Evolutionary conservation across 2,888 invertebrate genomes (phyloP).

Genomic region (Brassicogethes aeneus): DNA sequence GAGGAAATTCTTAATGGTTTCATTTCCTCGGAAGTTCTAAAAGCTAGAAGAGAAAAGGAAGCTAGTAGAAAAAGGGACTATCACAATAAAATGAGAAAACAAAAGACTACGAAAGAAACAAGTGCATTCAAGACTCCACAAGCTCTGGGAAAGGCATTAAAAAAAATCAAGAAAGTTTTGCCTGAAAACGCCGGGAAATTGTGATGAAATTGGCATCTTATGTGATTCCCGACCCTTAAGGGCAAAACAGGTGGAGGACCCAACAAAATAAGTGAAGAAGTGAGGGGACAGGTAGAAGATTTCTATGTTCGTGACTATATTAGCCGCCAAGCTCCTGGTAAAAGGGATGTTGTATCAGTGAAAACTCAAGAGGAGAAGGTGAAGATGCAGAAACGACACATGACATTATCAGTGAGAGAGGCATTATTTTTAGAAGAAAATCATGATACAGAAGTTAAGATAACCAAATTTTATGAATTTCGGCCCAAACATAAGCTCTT

Average conservation of each 20-base stretch:
- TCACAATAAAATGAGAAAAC: too few species aligned
- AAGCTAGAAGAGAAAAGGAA: too few species aligned
- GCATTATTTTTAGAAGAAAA: slow-evolving; percentile 6
- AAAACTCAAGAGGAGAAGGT: slow-evolving; percentile 4
- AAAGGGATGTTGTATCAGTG: slow-evolving; percentile 3
- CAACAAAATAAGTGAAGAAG: background rate
- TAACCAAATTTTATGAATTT: slow-evolving; percentile 6
- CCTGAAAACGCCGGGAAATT: slow-evolving; percentile 4
- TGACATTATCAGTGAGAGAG: slow-evolving; percentile 1
- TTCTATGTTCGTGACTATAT: slow-evolving; percentile 4
- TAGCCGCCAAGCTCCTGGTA: slow-evolving; percentile 4
- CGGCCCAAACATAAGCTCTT: too few species aligned
- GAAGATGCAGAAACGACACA: slow-evolving; percentile 4
- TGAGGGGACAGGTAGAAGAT: background rate
- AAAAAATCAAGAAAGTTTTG: too few species aligned
- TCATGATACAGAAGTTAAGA: background rate
- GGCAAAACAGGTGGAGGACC: background rate
- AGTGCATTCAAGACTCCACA: too few species aligned
- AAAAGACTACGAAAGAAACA: too few species aligned
- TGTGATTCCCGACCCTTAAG: slow-evolving; percentile 5
- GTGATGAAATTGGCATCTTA: slow-evolving; percentile 4
- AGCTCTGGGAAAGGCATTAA: too few species aligned
- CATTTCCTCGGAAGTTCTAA: too few species aligned
- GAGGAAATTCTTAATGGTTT: too few species aligned
- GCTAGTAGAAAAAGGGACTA: too few species aligned